Conservation (phyloP, 2,113 vertebrate species). For the Caretta caretta region DNA sequence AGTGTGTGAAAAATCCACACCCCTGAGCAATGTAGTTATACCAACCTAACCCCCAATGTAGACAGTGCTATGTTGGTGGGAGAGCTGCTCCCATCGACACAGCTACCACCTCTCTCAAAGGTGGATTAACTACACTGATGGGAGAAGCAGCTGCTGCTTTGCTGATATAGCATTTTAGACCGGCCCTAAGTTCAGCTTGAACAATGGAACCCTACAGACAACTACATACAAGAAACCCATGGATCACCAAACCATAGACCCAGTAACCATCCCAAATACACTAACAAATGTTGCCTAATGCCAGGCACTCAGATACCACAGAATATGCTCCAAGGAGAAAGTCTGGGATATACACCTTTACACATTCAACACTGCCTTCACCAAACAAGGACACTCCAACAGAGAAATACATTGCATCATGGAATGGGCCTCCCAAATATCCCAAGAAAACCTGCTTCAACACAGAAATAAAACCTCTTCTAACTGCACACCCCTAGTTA, state of each 20-base stretch:
- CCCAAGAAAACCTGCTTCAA: background rate
- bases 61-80: no score
- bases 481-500: background rate
- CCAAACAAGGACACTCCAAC: background rate
- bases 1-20: no score
- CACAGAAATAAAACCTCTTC: background rate
- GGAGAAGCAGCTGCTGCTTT: no score
- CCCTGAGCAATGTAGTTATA: no score
- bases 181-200: background rate
- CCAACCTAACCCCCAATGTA: no score
- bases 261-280: background rate
- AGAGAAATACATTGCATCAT: background rate
- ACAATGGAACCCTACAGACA: background rate
- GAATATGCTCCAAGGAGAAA: background rate
- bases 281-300: background rate
- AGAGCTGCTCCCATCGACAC: no score
- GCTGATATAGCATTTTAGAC: no score
- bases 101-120: no score
- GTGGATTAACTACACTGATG: no score
- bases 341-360: background rate
- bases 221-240: background rate
- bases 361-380: background rate
- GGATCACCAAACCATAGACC: background rate
- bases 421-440: background rate
- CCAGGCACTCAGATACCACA: background rate